A percentile compares a stretch with the other conserved stretches of the same genome.
phyloP scores from a whole-genome alignment of 2,797 vertebrate genomes.

The Cephalopachus bancanus region DNA sequence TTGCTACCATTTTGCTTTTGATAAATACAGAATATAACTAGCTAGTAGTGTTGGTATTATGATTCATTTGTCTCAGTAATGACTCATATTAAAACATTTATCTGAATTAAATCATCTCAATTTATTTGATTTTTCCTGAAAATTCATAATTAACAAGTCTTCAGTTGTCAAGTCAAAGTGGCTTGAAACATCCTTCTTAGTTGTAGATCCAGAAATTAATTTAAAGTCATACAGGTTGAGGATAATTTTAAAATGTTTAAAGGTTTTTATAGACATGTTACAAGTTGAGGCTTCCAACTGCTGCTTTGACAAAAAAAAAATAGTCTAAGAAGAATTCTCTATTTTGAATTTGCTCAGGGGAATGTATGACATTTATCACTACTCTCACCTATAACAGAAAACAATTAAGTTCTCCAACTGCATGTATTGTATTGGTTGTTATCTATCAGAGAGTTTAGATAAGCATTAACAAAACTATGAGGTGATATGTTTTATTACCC shows the following conservation, averaged over 20 bases:
- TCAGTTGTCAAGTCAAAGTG: not conserved
- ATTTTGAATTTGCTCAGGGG: conserved; percentile 41
- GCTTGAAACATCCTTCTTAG: conserved; percentile 27
- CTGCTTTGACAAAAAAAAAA: conserved; percentile 33
- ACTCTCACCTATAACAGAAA: conserved; percentile 31
- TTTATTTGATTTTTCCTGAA: conserved; percentile 27
- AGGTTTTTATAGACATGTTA: not conserved
- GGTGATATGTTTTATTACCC: not conserved
- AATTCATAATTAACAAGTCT: conserved; percentile 55
- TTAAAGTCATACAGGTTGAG: conserved; percentile 3
- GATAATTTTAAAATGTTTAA: conserved; percentile 32
- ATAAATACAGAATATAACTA: not conserved
- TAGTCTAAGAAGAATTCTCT: not conserved
- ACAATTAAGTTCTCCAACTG: not conserved
- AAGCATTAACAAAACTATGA: not conserved
- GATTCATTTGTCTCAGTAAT: not conserved
- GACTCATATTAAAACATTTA: conserved; percentile 34
- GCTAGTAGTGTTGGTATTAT: not conserved
- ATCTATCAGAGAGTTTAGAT: conserved; percentile 12
- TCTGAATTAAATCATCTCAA: conserved; percentile 56
- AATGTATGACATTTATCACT: conserved; percentile 14
- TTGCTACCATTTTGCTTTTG: conserved; percentile 33
- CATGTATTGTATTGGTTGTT: not conserved
- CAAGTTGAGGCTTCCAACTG: not conserved
- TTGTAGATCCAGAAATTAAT: conserved; percentile 56